Conservation (phyloP, 2,888 invertebrate genomes). For the Caenorhabditis sp. region DNA sequence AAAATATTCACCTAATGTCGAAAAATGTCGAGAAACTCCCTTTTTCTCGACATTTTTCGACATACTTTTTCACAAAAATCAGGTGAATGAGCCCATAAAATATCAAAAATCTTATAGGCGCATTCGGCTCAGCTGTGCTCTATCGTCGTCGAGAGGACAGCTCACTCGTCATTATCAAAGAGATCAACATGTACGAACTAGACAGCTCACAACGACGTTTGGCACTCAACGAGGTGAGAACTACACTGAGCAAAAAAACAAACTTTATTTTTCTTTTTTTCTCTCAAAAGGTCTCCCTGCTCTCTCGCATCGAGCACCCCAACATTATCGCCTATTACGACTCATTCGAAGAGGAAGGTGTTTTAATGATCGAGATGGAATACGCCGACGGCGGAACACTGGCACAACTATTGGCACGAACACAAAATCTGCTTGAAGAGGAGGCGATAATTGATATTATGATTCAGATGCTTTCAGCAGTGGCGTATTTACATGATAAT, state of each 20-base stretch:
- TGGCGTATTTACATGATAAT: constrained; percentile 79
- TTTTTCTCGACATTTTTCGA: too few relatives aligned
- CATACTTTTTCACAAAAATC: too few relatives aligned
- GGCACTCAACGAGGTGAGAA: constrained; percentile 66
- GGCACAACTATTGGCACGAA: constrained; percentile 77
- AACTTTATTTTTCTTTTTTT: not conserved
- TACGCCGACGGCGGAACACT: constrained; percentile 81
- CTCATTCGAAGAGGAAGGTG: constrained; percentile 80
- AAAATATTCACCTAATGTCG: too few relatives aligned
- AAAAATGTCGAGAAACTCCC: too few relatives aligned
- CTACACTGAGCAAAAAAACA: not conserved
- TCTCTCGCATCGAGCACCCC: constrained; percentile 80
- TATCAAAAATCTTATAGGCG: constrained; percentile 72
- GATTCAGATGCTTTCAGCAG: constrained; percentile 78
- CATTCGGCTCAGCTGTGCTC: constrained; percentile 80
- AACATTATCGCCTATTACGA: constrained; percentile 79
- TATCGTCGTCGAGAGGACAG: constrained; percentile 78
- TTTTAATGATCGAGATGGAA: constrained; percentile 82
- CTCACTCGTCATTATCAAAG: constrained; percentile 79
- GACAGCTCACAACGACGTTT: constrained; percentile 78
- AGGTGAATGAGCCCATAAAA: too few relatives aligned
- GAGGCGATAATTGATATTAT: constrained; percentile 64
- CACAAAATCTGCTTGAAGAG: constrained; percentile 76
- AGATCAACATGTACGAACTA: constrained; percentile 79
- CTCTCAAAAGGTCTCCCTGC: constrained; percentile 74